These are phyloP conservation scores for Oncorhynchus clarkii DNA, from an alignment of 2,113 vertebrate genomes.

Conservation along the genomic window DNA sequence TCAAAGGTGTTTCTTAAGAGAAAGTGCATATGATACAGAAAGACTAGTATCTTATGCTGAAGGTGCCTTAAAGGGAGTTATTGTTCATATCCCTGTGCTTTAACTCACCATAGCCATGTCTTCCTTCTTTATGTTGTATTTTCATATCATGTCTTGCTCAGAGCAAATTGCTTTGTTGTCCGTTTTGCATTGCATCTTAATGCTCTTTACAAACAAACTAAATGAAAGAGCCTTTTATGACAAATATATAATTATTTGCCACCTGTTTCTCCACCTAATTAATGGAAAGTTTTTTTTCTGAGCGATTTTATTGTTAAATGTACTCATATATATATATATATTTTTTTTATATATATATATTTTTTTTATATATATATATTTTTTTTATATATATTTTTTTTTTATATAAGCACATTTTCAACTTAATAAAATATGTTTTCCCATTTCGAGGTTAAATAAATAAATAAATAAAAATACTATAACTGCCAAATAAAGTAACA, in stretches of 20 bases:
- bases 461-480: too few species aligned
- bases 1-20: conserved; percentile 17
- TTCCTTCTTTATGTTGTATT: conserved; percentile 36
- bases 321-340: too few species aligned
- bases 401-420: too few species aligned
- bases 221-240: background rate
- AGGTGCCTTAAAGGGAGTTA: conserved; percentile 53
- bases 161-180: background rate
- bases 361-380: too few species aligned
- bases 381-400: too few species aligned
- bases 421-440: too few species aligned
- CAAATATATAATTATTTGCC: background rate
- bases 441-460: too few species aligned
- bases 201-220: background rate
- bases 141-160: conserved; percentile 42
- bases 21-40: conserved; percentile 22
- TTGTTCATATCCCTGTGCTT: conserved; percentile 36
- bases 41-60: conserved; percentile 21
- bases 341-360: too few species aligned
- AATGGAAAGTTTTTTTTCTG: conserved; percentile 9
- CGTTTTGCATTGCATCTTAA: background rate
- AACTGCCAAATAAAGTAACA: too few species aligned
- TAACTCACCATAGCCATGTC: conserved; percentile 28
- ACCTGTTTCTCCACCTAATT: background rate
- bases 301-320: background rate